phyloP scores from a whole-genome alignment of 2,888 invertebrate genomes.

The Alloplasta piceator region DNA sequence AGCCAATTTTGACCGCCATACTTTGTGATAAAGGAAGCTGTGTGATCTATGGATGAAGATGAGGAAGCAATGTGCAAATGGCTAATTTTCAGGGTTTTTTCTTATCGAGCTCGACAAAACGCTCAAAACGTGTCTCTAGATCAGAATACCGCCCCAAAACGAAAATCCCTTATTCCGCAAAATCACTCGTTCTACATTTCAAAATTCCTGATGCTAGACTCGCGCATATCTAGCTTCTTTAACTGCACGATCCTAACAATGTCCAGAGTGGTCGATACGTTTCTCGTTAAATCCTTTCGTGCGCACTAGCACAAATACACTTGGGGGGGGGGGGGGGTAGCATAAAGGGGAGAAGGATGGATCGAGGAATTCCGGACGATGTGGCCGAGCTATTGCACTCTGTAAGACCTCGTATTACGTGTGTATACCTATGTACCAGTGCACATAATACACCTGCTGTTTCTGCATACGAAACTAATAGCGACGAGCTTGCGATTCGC shows the following conservation, averaged over 20 bases:
- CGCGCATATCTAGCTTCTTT: too few species aligned
- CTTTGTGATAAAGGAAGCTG: too few species aligned
- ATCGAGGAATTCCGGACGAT: constrained; percentile 41
- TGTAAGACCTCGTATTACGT: constrained; percentile 23
- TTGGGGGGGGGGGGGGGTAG: constrained; percentile 42
- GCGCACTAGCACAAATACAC: constrained; percentile 59
- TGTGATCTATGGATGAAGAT: too few species aligned
- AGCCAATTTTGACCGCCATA: too few species aligned
- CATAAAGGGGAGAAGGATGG: constrained; percentile 16
- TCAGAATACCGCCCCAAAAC: too few species aligned
- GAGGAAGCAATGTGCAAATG: too few species aligned
- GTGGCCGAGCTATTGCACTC: constrained; percentile 27
- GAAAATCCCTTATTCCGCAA: too few species aligned
- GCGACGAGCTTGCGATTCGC: constrained; percentile 55
- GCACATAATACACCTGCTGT: constrained; percentile 45
- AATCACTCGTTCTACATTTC: too few species aligned
- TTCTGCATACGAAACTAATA: constrained; percentile 62
- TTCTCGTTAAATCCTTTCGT: constrained; percentile 76
- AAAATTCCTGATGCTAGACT: too few species aligned
- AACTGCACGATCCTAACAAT: constrained; percentile 46
- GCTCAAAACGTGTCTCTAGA: too few species aligned
- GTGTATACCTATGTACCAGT: constrained; percentile 1
- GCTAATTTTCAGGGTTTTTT: too few species aligned
- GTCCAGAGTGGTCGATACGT: constrained; percentile 76
- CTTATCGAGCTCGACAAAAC: too few species aligned